Percentiles rank a stretch among this genome's conserved stretches.
Evolutionary conservation across 2,797 vertebrate genomes (phyloP).

Genomic region (Acanthurus lineatus): DNA sequence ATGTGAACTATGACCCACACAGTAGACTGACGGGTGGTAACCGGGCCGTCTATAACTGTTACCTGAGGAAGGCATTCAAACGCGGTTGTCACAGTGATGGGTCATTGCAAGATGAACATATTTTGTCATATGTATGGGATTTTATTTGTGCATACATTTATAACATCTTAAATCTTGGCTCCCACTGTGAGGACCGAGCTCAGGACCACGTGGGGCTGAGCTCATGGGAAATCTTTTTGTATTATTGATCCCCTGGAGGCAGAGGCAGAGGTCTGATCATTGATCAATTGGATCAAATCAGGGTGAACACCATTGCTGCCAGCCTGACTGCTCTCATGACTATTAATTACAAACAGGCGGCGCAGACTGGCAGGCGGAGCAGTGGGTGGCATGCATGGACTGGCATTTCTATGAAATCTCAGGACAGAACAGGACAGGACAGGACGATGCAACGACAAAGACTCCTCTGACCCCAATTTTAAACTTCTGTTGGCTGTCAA

Average conservation of each 20-base stretch:
- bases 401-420: constrained; percentile 47
- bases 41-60: constrained; percentile 91
- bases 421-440: constrained; percentile 26
- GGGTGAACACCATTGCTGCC: constrained; percentile 70
- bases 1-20: constrained; percentile 95
- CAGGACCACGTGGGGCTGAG: constrained; percentile 57
- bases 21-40: constrained; percentile 88
- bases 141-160: constrained; percentile 20
- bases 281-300: constrained; percentile 79
- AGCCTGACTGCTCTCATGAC: constrained; percentile 73
- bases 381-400: constrained; percentile 56
- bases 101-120: neutral
- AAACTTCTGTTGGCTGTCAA: constrained; percentile 15
- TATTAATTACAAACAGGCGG: constrained; percentile 72
- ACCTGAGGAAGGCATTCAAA: constrained; percentile 83
- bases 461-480: constrained; percentile 46
- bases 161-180: constrained; percentile 38
- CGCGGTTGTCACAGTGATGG: neutral
- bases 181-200: constrained; percentile 21
- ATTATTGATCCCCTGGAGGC: constrained; percentile 77
- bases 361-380: constrained; percentile 44
- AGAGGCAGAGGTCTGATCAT: constrained; percentile 79
- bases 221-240: constrained; percentile 76
- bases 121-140: neutral
- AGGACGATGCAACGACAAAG: constrained; percentile 38